Percentiles rank a stretch among this genome's conserved stretches.
phyloP scores from a whole-genome alignment of 2,888 invertebrate genomes.

The Drosophila monieri region DNA sequence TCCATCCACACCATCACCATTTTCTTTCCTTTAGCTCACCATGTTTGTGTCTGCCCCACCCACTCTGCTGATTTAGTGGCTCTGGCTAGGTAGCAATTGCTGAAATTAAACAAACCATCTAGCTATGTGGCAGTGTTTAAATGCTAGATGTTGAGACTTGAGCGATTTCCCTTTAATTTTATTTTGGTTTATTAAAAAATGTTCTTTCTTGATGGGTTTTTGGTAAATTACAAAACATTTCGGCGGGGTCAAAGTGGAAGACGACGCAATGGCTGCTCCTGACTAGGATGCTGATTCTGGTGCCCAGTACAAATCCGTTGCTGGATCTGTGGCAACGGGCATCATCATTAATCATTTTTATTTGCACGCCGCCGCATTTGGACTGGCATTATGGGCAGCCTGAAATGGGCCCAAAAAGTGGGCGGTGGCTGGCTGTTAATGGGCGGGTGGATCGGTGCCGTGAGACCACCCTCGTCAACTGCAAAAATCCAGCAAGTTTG shows the following conservation, averaged over 20 bases:
- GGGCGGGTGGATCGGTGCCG: slow-evolving; percentile 24
- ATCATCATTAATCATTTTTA: slow-evolving; percentile 82
- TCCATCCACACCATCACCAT: neutral
- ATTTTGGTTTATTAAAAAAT: neutral
- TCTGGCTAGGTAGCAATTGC: slow-evolving; percentile 49
- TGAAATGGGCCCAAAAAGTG: slow-evolving; percentile 64
- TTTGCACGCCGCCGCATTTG: slow-evolving; percentile 80
- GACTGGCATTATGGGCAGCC: slow-evolving; percentile 69
- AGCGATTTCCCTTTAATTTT: too few species aligned
- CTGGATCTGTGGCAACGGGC: slow-evolving; percentile 64
- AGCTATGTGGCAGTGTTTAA: neutral
- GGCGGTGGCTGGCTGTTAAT: slow-evolving; percentile 27
- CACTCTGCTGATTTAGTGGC: slow-evolving; percentile 62
- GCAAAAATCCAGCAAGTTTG: slow-evolving; percentile 68
- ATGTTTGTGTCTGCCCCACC: slow-evolving; percentile 3
- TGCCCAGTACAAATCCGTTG: slow-evolving; percentile 17
- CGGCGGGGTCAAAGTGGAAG: slow-evolving; percentile 30
- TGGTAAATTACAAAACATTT: slow-evolving; percentile 48
- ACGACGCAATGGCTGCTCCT: slow-evolving; percentile 62
- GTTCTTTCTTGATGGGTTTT: neutral
- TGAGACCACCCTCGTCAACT: slow-evolving; percentile 68
- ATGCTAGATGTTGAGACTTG: too few species aligned
- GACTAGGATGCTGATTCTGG: slow-evolving; percentile 3
- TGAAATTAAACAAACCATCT: slow-evolving; percentile 62
- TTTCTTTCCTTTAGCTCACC: neutral